Evolutionary conservation across 2,113 vertebrate species (phyloP).

Genomic region (Tupaia tana): DNA sequence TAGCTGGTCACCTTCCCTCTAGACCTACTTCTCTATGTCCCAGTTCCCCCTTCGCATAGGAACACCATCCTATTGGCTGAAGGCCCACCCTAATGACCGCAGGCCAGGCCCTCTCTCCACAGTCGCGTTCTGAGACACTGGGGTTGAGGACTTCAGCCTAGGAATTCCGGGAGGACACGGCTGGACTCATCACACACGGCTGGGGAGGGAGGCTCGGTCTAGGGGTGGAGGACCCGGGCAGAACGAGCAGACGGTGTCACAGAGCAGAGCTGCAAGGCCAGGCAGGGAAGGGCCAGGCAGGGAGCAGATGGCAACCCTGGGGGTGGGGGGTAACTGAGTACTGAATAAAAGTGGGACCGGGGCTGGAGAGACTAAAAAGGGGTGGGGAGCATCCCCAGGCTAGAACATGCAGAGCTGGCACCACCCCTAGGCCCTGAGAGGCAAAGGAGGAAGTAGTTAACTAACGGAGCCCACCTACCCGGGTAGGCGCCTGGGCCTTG

Average conservation of each 20-base stretch:
- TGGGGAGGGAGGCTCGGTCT: neutral
- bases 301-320: neutral
- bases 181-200: neutral
- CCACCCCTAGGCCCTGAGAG: neutral
- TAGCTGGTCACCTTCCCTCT: neutral
- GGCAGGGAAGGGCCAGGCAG: neutral
- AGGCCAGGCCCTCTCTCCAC: neutral
- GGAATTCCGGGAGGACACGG: neutral
- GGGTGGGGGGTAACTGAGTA: neutral
- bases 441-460: neutral
- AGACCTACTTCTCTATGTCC: neutral
- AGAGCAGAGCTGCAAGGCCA: neutral
- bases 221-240: neutral
- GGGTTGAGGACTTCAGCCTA: neutral
- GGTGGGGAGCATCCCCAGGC: no score
- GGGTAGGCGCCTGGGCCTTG: neutral
- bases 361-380: neutral
- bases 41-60: neutral
- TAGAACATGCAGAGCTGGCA: no score
- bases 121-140: neutral
- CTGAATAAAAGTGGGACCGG: neutral
- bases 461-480: no score
- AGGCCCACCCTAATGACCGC: neutral
- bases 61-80: neutral
- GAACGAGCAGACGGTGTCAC: neutral